phyloP scores from a whole-genome alignment of 2,113 vertebrate genomes.

The Sceloporus tristichus region DNA sequence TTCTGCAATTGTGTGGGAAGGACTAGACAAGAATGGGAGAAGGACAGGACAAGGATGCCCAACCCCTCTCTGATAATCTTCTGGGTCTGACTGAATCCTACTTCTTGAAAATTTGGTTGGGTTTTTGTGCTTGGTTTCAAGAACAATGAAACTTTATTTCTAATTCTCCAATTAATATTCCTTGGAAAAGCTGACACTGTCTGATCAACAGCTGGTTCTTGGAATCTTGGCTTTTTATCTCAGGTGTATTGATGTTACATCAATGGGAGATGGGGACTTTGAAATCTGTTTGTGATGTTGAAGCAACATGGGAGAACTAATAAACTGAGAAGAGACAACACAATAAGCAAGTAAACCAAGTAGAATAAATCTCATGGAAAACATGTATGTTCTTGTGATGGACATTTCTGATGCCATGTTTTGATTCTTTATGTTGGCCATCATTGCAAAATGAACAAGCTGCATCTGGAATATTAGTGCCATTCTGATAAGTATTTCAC shows the following conservation, averaged over 20 bases:
- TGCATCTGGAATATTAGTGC: not conserved
- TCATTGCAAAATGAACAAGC: not conserved
- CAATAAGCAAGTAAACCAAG: slow-evolving; percentile 8
- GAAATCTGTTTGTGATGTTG: slow-evolving; percentile 56
- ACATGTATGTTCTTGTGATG: not conserved
- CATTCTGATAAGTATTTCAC: not conserved
- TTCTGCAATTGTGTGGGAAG: no score
- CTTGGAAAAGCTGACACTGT: not conserved
- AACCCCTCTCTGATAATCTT: no score
- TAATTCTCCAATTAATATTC: slow-evolving; percentile 56
- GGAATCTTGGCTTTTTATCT: slow-evolving; percentile 59
- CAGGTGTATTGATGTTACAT: slow-evolving; percentile 59
- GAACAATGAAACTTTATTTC: slow-evolving; percentile 52
- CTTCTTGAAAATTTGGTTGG: not conserved
- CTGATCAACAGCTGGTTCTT: slow-evolving; percentile 35
- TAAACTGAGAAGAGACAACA: slow-evolving; percentile 1
- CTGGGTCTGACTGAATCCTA: not conserved
- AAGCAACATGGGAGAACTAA: slow-evolving; percentile 12
- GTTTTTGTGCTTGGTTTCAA: not conserved
- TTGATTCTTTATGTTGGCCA: not conserved
- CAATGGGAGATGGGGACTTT: slow-evolving; percentile 45
- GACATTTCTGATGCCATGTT: slow-evolving; percentile 1
- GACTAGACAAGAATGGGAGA: no score
- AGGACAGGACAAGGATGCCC: no score
- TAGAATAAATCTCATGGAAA: not conserved